Evolutionary conservation across 2,888 invertebrate genomes (phyloP), one percentile per base, ranked within the genome.

Genomic region (Synanthedon vespiformis): DNA sequence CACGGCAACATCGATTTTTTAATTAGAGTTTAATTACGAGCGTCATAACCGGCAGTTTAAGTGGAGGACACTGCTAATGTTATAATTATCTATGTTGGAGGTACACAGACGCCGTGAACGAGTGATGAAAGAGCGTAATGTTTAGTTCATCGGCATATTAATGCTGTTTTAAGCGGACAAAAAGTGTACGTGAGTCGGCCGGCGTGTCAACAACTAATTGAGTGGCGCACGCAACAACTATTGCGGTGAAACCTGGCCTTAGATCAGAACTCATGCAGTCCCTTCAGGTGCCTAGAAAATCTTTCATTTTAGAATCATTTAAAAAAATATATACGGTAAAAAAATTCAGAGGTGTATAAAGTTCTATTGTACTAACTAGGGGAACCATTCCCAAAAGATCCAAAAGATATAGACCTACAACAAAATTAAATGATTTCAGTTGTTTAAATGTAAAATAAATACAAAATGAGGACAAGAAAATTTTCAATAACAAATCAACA

Each of bases 191-290:
- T 71, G 70, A 70, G 70, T 64, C 68, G 71, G 67, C 67, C 75
- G 65, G 72, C 80, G 78, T 78, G 80, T 80, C 80, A 73, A 72
- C 61, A 65, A 63, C 77, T 86, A 85, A 86, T 86, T 83, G 85
- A 78, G 72, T 65, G 66, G 70, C 73, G 75, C 85, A 85, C 86
- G 85, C 84, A 34, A 34, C 34, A 8, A 34, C 8, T 72, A 83
- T 79, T 64, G 74, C 68, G 72, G 68, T 66, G 69, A 70, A 71
- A 68, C 67, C 66, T 64, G 68, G 64, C 68, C 66, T 71, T 65
- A 67, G 65, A 34, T 34, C 8, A 34, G 34, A 34, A 10, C 34
- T 34, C 34, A 34, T 34, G 34, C 34, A 34, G 34, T 34, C 34
- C 34, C 34, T 34, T 34, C 10, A 10, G 34, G 10, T 34, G 34